phyloP scores from a whole-genome alignment of 1,140 invertebrate species.

The Temnothorax nylanderi region DNA sequence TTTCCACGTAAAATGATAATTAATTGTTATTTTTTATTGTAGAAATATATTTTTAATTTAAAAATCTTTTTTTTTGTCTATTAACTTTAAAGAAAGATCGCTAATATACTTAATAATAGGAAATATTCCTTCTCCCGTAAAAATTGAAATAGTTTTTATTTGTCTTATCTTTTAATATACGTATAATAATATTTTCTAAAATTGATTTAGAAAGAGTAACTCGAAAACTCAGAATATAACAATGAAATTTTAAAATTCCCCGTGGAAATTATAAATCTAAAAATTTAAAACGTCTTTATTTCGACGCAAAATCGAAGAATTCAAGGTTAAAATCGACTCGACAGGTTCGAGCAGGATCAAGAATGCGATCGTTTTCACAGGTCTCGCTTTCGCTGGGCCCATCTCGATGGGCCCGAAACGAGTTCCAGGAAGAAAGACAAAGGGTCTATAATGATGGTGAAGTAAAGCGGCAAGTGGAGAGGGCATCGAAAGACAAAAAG shows the following conservation, averaged over 20 bases:
- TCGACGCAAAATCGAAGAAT: background rate
- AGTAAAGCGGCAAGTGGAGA: constrained; percentile 5
- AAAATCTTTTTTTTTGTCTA: background rate
- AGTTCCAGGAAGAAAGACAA: constrained; percentile 75
- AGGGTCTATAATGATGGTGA: constrained; percentile 58
- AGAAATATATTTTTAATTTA: background rate
- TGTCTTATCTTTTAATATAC: background rate
- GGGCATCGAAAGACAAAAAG: background rate
- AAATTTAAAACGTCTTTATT: background rate
- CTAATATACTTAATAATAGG: background rate
- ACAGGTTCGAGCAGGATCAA: constrained; percentile 33
- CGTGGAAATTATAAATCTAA: background rate
- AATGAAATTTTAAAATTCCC: background rate
- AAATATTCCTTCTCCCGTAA: background rate
- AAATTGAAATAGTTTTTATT: background rate
- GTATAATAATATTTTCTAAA: background rate
- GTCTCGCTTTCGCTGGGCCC: constrained; percentile 2
- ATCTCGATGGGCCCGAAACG: constrained; percentile 66
- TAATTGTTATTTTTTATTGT: background rate
- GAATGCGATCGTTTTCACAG: constrained; percentile 61
- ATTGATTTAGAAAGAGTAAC: background rate
- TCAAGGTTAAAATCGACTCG: constrained; percentile 6
- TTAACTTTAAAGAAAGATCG: background rate
- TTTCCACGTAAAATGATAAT: background rate
- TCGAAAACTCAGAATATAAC: background rate